Evolutionary conservation across 2,797 vertebrate species (phyloP).

Genomic region (Lagocephalus sceleratus): DNA sequence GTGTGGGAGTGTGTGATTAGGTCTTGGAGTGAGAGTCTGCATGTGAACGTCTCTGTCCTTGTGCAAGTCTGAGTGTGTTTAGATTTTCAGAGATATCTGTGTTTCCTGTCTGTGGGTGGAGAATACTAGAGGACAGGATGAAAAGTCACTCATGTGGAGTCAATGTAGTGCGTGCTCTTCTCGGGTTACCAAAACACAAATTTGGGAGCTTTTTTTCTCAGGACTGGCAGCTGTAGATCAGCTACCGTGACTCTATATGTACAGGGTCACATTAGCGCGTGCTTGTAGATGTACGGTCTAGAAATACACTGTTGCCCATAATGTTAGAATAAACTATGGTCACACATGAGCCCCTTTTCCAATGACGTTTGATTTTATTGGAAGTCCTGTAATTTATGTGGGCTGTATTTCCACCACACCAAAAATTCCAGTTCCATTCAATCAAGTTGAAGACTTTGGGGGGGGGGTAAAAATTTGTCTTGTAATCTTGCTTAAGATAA

Average conservation of each 20-base stretch:
- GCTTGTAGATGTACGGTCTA: background rate
- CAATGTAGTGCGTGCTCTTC: slow-evolving; percentile 33
- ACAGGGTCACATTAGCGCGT: background rate
- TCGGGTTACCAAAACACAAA: slow-evolving; percentile 51
- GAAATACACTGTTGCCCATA: too few relatives aligned
- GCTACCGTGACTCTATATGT: background rate
- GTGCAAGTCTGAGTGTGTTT: slow-evolving; percentile 33
- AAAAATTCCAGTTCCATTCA: too few relatives aligned
- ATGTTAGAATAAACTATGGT: too few relatives aligned
- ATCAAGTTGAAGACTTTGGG: too few relatives aligned
- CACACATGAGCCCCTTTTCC: too few relatives aligned
- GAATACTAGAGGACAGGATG: slow-evolving; percentile 47
- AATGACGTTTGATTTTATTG: too few relatives aligned
- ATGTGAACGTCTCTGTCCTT: slow-evolving; percentile 30
- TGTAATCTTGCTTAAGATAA: too few relatives aligned
- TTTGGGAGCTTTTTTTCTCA: slow-evolving; percentile 30
- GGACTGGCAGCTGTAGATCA: slow-evolving; percentile 22
- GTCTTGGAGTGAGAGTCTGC: slow-evolving; percentile 41
- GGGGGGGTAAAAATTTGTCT: too few relatives aligned
- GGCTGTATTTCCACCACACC: too few relatives aligned
- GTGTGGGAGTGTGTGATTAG: slow-evolving; percentile 49
- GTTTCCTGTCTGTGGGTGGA: slow-evolving; percentile 50
- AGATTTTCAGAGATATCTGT: slow-evolving; percentile 49
- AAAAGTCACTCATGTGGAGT: slow-evolving; percentile 53
- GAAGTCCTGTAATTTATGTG: too few relatives aligned